A percentile compares a stretch with the other conserved stretches of the same genome.
These are phyloP conservation scores for Eulemur rufifrons DNA, from an alignment of 2,113 vertebrate species.

Conservation along the genomic window DNA sequence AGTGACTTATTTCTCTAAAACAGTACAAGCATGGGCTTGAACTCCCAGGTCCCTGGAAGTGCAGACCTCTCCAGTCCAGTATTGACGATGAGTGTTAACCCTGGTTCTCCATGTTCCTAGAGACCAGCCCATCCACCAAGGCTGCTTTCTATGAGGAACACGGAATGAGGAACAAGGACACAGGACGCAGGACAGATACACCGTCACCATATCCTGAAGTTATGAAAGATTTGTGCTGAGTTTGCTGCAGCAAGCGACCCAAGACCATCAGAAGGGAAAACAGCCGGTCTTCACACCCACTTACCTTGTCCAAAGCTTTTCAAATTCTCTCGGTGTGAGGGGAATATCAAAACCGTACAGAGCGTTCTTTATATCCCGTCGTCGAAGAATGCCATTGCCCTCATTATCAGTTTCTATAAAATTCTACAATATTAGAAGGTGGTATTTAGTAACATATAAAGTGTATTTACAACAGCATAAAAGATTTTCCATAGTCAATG, in stretches of 20 bases:
- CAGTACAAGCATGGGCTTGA: rapidly evolving
- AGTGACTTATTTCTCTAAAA: too few relatives aligned
- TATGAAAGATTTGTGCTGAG: neutral
- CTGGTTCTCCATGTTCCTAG: rapidly evolving
- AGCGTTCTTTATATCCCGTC: conserved; percentile 80
- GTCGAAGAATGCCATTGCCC: conserved; percentile 80
- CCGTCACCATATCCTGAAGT: rapidly evolving
- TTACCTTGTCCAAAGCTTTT: conserved; percentile 87
- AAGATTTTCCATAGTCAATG: rapidly evolving
- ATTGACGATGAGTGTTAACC: rapidly evolving
- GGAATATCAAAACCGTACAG: conserved; percentile 84
- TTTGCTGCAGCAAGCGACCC: too few relatives aligned
- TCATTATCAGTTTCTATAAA: conserved; percentile 81
- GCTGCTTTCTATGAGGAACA: rapidly evolving
- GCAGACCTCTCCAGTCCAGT: rapidly evolving
- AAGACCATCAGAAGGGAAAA: neutral
- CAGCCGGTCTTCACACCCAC: neutral
- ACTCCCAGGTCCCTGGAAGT: rapidly evolving
- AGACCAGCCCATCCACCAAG: neutral
- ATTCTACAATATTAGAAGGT: conserved; percentile 72
- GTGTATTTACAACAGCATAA: rapidly evolving
- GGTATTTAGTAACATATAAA: neutral
- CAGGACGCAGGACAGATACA: neutral
- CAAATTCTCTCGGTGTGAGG: conserved; percentile 82
- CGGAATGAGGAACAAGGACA: too few relatives aligned